Percentiles rank a stretch among this genome's conserved stretches.
Conservation (phyloP, 2,113 vertebrate genomes). For the Rousettus leschenaultii region DNA sequence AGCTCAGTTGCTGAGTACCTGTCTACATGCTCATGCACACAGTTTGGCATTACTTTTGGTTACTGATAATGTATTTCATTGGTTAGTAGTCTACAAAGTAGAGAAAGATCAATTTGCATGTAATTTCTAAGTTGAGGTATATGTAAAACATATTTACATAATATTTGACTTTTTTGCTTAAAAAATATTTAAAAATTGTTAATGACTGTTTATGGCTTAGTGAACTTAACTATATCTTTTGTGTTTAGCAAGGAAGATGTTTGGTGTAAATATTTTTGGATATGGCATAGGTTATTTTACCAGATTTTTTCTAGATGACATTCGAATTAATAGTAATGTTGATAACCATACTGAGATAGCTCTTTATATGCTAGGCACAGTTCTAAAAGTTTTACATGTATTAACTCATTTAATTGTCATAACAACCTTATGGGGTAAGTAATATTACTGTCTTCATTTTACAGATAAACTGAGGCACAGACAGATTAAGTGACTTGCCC, state of each 20-base stretch:
- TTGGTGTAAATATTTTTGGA: not conserved
- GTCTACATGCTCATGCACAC: not conserved
- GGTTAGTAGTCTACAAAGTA: not conserved
- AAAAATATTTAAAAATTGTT: not conserved
- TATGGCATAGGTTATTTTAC: not conserved
- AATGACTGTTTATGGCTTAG: not conserved
- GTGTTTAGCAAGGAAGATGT: not conserved
- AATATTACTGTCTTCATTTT: conserved; percentile 30
- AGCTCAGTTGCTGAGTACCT: not conserved
- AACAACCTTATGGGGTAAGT: not conserved
- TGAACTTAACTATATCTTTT: not conserved
- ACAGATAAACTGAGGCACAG: not conserved
- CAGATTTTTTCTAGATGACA: not conserved
- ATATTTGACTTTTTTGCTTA: not conserved
- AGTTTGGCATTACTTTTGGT: conserved; percentile 2
- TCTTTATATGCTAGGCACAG: not conserved
- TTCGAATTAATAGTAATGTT: not conserved
- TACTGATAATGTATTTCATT: not conserved
- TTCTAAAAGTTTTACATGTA: not conserved
- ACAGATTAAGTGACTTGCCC: not conserved
- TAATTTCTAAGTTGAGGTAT: conserved; percentile 11
- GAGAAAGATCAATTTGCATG: not conserved
- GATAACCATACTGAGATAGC: not conserved
- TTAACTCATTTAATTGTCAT: not conserved
- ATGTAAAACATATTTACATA: not conserved